Evolutionary conservation across 2,797 vertebrate species (phyloP), one percentile per base, ranked within the genome.

Genomic region (Sebastiscus tertius): DNA sequence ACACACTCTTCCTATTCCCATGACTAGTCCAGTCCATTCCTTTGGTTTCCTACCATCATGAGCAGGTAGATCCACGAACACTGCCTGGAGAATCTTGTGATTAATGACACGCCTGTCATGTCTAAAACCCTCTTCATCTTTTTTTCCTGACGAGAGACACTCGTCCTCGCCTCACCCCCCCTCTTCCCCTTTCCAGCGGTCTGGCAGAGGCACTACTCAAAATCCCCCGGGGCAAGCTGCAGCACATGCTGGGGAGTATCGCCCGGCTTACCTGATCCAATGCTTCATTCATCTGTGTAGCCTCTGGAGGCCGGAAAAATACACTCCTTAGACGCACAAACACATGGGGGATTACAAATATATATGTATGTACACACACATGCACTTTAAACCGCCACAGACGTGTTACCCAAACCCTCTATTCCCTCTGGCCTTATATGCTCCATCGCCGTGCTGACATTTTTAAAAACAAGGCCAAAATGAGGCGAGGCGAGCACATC

Each of bases 251-350:
- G 86, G 71, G 91, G 81, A 94, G 93, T 87, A 88, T 90, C 55
- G 77, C 89, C 77, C 81, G 77, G 87, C 86, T 95, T 90, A 95
- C 94, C 95, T 95, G 92, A 94, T 91, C 88, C 90, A 80, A 74
- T 81, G 82, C 89, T 88, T 90, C 93, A 92, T 92, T 94, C 94
- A 95, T 93, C 91, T 92, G 89, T 82, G 77, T 56, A 88, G 80
- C 85, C 93, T 91, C 85, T 87, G 89, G 94, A 93, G 89, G 80
- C 83, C 88, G 69, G 89, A 80, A 88, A 90, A 93, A 89, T 87
- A 88, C 82, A 84, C 36, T 87, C 75, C 75, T 81, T 29, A 33
- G 64, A 77, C 12, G 13, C 58, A 42, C 22, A 29, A 66, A 69
- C 33, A 75, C 54, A 54, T 24, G n/a, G 29, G 33, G 63, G 75